These are phyloP conservation scores for Drosophila hydei DNA, from an alignment of 1,140 invertebrate genomes.

Conservation along the genomic window DNA sequence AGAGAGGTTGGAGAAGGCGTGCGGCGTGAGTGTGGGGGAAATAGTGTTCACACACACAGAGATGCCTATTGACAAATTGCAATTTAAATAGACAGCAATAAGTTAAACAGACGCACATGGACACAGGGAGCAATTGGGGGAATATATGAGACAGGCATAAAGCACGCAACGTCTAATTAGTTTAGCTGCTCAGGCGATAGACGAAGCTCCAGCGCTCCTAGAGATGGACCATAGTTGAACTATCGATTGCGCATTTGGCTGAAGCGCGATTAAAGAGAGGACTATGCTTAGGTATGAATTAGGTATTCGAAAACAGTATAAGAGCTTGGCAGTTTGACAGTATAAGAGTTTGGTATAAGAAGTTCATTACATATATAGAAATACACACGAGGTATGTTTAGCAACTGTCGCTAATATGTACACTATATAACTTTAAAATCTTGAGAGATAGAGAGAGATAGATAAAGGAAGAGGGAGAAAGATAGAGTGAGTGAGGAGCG, in stretches of 20 bases:
- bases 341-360: too few species aligned
- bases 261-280: too few species aligned
- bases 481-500: too few species aligned
- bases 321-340: too few species aligned
- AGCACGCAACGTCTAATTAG: conserved; percentile 77
- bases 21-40: not conserved
- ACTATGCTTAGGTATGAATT: too few species aligned
- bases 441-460: too few species aligned
- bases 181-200: conserved; percentile 47
- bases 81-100: conserved; percentile 82
- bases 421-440: too few species aligned
- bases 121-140: conserved; percentile 21
- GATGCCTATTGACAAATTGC: conserved; percentile 77
- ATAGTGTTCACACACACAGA: conserved; percentile 19
- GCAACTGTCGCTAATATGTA: too few species aligned
- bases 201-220: conserved; percentile 14
- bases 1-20: not conserved
- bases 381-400: too few species aligned
- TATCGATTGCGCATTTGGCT: not conserved
- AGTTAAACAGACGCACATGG: conserved; percentile 71
- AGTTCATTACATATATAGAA: too few species aligned
- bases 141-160: conserved; percentile 49
- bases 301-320: too few species aligned
- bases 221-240: conserved; percentile 52
- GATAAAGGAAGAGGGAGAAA: too few species aligned